phyloP scores from a whole-genome alignment of 2,113 vertebrate species.

The Microtus oregoni region DNA sequence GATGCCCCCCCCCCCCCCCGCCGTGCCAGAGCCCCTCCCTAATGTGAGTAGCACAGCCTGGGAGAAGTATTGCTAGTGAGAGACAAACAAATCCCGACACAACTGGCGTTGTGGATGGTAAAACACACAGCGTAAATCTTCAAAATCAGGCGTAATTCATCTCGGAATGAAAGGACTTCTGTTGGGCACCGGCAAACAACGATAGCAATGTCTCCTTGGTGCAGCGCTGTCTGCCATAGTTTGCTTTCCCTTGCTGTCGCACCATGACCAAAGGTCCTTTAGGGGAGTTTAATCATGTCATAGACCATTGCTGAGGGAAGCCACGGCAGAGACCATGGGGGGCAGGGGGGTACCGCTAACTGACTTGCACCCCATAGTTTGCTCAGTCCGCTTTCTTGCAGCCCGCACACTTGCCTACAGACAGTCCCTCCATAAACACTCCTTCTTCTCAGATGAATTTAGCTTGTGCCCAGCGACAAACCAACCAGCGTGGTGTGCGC shows the following conservation, averaged over 20 bases:
- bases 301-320: neutral
- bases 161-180: neutral
- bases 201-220: neutral
- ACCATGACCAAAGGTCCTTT: neutral
- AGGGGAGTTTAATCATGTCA: neutral
- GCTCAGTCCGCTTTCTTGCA: neutral
- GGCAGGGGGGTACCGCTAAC: neutral
- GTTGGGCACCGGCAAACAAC: neutral
- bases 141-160: neutral
- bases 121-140: neutral
- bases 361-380: neutral
- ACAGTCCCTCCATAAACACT: neutral
- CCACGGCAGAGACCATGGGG: neutral
- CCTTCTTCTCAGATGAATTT: neutral
- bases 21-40: neutral
- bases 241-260: neutral
- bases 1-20: neutral
- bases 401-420: neutral
- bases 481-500: neutral
- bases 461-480: neutral
- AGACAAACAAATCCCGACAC: constrained; percentile 25
- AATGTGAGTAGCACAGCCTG: neutral
- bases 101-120: neutral
- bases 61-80: constrained; percentile 1
- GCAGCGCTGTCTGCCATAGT: neutral